These are phyloP conservation scores for Cassiopea andromeda DNA, from an alignment of 30 jellyfish, hydroid and myxozoan species.

Conservation along the genomic window DNA sequence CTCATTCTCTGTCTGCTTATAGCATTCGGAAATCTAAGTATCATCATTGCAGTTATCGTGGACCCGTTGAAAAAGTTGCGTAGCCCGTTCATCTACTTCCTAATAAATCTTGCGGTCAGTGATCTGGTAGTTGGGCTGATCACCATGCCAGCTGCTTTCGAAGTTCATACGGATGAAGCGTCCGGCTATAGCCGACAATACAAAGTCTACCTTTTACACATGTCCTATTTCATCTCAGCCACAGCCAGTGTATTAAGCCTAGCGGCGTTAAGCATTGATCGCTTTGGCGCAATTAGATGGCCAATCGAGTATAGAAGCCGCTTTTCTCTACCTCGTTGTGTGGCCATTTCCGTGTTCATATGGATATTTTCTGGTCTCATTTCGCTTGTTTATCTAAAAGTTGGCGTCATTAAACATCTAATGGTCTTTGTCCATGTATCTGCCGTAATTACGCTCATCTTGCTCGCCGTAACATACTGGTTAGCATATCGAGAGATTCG, in stretches of 20 bases:
- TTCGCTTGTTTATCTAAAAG: slow-evolving; percentile 51
- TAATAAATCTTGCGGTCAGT: slow-evolving; percentile 79
- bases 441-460: slow-evolving; percentile 44
- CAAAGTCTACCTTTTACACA: slow-evolving; percentile 36
- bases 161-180: slow-evolving; percentile 61
- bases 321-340: slow-evolving; percentile 41
- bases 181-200: slow-evolving; percentile 20
- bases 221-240: slow-evolving; percentile 63
- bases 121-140: slow-evolving; percentile 73
- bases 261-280: slow-evolving; percentile 82
- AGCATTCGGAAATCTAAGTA: slow-evolving; percentile 47
- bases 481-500: slow-evolving; percentile 17
- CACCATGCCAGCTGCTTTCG: slow-evolving; percentile 71
- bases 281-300: slow-evolving; percentile 82
- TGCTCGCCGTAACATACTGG: slow-evolving; percentile 50
- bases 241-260: slow-evolving; percentile 79
- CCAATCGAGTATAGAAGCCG: slow-evolving; percentile 63
- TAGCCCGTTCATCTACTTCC: slow-evolving; percentile 72
- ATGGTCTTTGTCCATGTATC: slow-evolving; percentile 82
- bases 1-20: slow-evolving; percentile 47
- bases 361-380: slow-evolving; percentile 67
- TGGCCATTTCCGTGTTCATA: slow-evolving; percentile 38
- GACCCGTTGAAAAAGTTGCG: slow-evolving; percentile 79
- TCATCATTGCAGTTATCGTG: slow-evolving; percentile 56
- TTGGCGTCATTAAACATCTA: slow-evolving; percentile 49